Evolutionary conservation across 2,888 invertebrate species (phyloP).

Genomic region (Drosophila nr. fundita): DNA sequence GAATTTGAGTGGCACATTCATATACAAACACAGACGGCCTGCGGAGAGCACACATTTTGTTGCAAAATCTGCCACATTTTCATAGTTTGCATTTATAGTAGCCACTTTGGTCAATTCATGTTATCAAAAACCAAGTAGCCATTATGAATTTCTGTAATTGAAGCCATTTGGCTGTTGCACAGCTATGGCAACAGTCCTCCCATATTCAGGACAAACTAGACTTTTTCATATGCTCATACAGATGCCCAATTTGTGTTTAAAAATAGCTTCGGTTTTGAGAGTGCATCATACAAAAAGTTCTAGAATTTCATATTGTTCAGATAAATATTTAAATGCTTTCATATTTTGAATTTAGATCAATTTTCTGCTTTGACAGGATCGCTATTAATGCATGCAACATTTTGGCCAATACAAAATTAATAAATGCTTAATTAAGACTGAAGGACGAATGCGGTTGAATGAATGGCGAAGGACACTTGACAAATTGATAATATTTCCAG

Average conservation of each 20-base stretch:
- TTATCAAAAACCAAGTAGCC: conserved; percentile 9
- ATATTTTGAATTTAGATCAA: neutral
- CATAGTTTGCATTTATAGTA: conserved; percentile 25
- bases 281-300: neutral
- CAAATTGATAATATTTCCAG: neutral
- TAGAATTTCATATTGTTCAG: neutral
- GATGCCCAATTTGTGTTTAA: neutral
- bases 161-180: neutral
- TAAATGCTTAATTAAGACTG: neutral
- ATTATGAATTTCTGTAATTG: conserved; percentile 8
- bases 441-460: neutral
- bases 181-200: too few relatives aligned
- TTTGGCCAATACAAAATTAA: neutral
- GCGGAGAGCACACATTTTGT: conserved; percentile 24
- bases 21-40: conserved; percentile 1
- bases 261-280: neutral
- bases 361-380: neutral
- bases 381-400: neutral
- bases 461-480: neutral
- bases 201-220: neutral
- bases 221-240: neutral
- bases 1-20: conserved; percentile 13
- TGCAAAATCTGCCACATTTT: conserved; percentile 33
- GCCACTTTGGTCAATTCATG: conserved; percentile 23
- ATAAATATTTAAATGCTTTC: neutral